Base-by-base conservation (phyloP, 2,888 invertebrate genomes). In the Andrena haemorrhoa region DNA sequence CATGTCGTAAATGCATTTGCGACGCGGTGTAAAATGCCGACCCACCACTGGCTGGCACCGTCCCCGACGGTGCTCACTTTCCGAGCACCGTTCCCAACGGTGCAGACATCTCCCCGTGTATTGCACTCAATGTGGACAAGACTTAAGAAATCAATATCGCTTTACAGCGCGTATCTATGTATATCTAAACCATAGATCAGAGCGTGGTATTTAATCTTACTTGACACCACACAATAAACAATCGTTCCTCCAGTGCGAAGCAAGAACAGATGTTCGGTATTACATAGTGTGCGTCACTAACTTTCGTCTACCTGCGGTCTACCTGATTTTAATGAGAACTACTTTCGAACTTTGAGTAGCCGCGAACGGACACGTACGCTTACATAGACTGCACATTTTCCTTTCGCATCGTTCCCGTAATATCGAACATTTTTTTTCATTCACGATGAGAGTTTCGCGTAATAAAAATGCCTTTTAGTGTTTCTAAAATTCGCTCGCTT, bases 201-300 rank as follows among this genome's bases (percentile, higher is more conserved):
- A 82, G 76, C 75, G 66, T 81, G 86, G 85, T 81, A 88, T 89
- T 88, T 87, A 87, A 87, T 87, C 79, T 82, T 79, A 58, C 69
- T 75, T 71, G 82, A 78, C 85, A 41, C 41, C 16, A 41, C 41
- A 86, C 49, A 83, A 88, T 84, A 88, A 88, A 88, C 87, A 87
- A 87, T 61, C 63, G 20, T 76, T 77, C 41, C 29, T 63, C 69
- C 35, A 60, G 49, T 69, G 60, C 12, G 53, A 26, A 63, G 16
- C 31, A 41, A 23, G 82, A 69, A 58, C 68, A 75, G 68, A 75
- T 69, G 70, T 72, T 71, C 20, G 7, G 56, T 16, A 16, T 41
- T 16, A 41, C 65, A 26, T 47, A 61, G 41, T 64, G 47, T 58
- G 6, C 47, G 51, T 71, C n/a, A 33, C 68, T 53, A 56, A 60